phyloP scores from a whole-genome alignment of 2,888 invertebrate species.

The Diadegma fenestrale region DNA sequence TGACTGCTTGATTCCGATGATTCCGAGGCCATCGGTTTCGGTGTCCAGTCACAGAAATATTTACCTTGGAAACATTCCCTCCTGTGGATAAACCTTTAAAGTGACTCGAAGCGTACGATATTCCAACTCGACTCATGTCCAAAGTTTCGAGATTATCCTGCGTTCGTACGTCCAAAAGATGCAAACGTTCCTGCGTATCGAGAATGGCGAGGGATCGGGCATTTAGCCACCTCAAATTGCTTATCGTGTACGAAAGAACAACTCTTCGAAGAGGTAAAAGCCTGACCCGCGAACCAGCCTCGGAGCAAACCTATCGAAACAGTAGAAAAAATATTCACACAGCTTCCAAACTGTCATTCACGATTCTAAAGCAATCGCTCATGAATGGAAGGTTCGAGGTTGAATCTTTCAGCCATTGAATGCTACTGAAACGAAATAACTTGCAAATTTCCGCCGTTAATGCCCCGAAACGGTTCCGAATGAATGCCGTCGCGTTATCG shows the following conservation, averaged over 20 bases:
- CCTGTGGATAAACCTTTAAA: constrained; percentile 97
- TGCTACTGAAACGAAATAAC: background rate
- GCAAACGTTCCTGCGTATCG: constrained; percentile 94
- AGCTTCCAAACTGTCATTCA: background rate
- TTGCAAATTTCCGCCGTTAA: background rate
- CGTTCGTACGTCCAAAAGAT: constrained; percentile 95
- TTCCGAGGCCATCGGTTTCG: too few species aligned
- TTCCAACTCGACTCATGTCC: constrained; percentile 92
- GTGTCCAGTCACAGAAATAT: background rate
- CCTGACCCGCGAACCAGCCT: constrained; percentile 86
- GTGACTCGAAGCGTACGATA: constrained; percentile 95
- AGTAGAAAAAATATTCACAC: constrained; percentile 40
- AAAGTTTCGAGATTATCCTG: constrained; percentile 94
- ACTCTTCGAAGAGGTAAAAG: constrained; percentile 90
- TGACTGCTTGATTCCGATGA: too few species aligned
- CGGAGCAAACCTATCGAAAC: constrained; percentile 85
- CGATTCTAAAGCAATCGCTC: background rate
- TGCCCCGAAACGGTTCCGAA: background rate
- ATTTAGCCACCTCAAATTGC: constrained; percentile 93
- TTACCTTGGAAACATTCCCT: constrained; percentile 91
- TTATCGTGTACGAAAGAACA: constrained; percentile 89
- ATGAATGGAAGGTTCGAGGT: background rate
- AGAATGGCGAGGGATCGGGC: constrained; percentile 93
- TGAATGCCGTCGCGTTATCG: too few species aligned
- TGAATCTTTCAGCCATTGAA: background rate